A percentile compares a stretch with the other conserved stretches of the same genome.
Conservation (phyloP, 2,113 vertebrate genomes). For the Cottus gobio region DNA sequence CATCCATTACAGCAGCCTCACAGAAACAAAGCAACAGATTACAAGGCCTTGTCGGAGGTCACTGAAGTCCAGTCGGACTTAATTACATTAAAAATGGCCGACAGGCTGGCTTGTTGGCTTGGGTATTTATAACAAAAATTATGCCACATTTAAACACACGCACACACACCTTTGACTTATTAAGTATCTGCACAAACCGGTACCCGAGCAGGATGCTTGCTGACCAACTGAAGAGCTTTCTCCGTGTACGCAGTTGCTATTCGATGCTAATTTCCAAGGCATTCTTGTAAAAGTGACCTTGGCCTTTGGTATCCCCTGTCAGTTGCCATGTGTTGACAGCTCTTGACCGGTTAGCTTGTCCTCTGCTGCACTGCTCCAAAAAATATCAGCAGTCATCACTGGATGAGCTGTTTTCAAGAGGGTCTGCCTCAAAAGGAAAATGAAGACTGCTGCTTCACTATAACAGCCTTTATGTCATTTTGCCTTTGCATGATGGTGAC, state of each 20-base stretch:
- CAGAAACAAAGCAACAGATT: neutral
- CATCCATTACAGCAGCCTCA: neutral
- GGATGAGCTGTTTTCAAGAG: too few relatives aligned
- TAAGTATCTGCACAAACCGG: too few relatives aligned
- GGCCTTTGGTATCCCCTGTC: neutral
- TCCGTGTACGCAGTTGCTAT: neutral
- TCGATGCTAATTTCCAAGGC: neutral
- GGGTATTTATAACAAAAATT: too few relatives aligned
- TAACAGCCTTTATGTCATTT: neutral
- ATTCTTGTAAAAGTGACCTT: neutral
- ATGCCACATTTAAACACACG: too few relatives aligned
- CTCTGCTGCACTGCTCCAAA: neutral
- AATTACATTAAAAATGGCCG: too few relatives aligned
- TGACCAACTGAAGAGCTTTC: neutral
- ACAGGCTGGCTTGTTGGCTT: too few relatives aligned
- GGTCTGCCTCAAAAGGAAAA: too few relatives aligned
- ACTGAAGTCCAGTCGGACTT: too few relatives aligned
- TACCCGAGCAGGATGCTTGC: too few relatives aligned
- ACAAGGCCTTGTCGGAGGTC: neutral
- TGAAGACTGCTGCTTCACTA: neutral
- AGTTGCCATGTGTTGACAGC: slow-evolving; percentile 1
- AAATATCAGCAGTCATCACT: neutral
- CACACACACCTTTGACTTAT: too few relatives aligned
- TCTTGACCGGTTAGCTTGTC: neutral
- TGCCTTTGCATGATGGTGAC: too few relatives aligned